phyloP scores from a whole-genome alignment of 2,888 invertebrate genomes.

The Gnatocerus cornutus region DNA sequence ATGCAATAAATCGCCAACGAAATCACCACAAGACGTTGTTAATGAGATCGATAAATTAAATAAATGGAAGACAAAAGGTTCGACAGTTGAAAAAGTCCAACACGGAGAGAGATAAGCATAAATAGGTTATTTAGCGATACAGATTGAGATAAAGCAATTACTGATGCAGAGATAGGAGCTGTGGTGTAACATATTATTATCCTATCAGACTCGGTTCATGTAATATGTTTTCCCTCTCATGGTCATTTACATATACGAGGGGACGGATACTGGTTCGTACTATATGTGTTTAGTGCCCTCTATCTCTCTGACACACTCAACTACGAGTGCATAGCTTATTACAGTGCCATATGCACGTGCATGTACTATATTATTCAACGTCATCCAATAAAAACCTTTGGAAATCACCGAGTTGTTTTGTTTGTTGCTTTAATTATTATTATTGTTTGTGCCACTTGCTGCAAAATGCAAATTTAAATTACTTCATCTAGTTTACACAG shows the following conservation, averaged over 20 bases:
- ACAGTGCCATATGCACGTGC: slow-evolving; percentile 47
- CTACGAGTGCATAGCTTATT: slow-evolving; percentile 42
- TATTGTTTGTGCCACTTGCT: slow-evolving; percentile 3
- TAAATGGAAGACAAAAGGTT: slow-evolving; percentile 36
- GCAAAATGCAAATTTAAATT: slow-evolving; percentile 4
- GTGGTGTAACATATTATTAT: slow-evolving; percentile 67
- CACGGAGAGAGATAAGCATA: slow-evolving; percentile 52
- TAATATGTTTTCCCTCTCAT: slow-evolving; percentile 61
- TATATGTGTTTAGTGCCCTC: slow-evolving; percentile 44
- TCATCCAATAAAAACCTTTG: slow-evolving; percentile 29
- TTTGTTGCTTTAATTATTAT: slow-evolving; percentile 13
- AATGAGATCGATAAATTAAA: slow-evolving; percentile 45
- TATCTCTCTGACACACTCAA: slow-evolving; percentile 47
- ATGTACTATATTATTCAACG: slow-evolving; percentile 27
- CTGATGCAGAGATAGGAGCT: slow-evolving; percentile 62
- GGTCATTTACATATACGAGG: slow-evolving; percentile 63
- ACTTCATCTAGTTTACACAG: background rate
- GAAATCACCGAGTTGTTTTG: slow-evolving; percentile 27
- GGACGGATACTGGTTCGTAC: slow-evolving; percentile 35
- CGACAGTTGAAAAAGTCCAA: slow-evolving; percentile 23
- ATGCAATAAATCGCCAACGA: slow-evolving; percentile 6
- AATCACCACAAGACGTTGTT: slow-evolving; percentile 34
- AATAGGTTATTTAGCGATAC: slow-evolving; percentile 57
- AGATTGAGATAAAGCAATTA: slow-evolving; percentile 65
- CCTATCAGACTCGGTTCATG: slow-evolving; percentile 64